Evolutionary conservation across 2,113 vertebrate genomes (phyloP).

Genomic region (Silurus glanis): DNA sequence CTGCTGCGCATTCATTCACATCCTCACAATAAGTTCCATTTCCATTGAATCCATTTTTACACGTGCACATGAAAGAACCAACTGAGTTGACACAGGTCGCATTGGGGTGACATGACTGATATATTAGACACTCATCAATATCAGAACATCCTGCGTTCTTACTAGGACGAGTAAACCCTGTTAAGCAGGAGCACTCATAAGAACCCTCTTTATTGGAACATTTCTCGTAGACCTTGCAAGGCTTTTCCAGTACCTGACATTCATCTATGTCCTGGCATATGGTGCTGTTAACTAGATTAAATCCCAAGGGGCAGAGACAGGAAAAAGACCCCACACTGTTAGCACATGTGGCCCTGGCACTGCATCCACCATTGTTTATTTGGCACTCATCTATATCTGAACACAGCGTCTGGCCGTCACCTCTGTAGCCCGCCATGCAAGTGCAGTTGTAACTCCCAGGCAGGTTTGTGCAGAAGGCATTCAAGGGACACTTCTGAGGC

Average conservation of each 20-base stretch:
- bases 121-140: slow-evolving; percentile 69
- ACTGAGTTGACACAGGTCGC: slow-evolving; percentile 74
- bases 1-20: slow-evolving; percentile 70
- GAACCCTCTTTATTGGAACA: slow-evolving; percentile 75
- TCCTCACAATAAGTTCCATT: slow-evolving; percentile 72
- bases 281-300: slow-evolving; percentile 69
- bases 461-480: slow-evolving; percentile 70
- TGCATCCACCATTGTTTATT: slow-evolving; percentile 73
- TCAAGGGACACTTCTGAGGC: slow-evolving; percentile 65
- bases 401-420: slow-evolving; percentile 70
- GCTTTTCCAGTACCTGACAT: slow-evolving; percentile 58
- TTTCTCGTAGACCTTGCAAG: slow-evolving; percentile 69
- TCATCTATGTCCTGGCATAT: slow-evolving; percentile 76
- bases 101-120: slow-evolving; percentile 68
- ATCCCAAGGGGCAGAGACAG: slow-evolving; percentile 70
- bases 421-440: slow-evolving; percentile 71
- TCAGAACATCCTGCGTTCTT: slow-evolving; percentile 68
- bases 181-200: slow-evolving; percentile 69
- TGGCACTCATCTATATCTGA: slow-evolving; percentile 76
- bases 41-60: slow-evolving; percentile 71
- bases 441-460: slow-evolving; percentile 73
- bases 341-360: slow-evolving; percentile 67
- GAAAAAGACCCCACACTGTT: slow-evolving; percentile 74
- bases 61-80: slow-evolving; percentile 73
- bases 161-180: slow-evolving; percentile 66